A percentile compares a stretch with the other conserved stretches of the same genome.
Conservation (phyloP, 2,797 vertebrate genomes). For the Hippocampus kuda region DNA sequence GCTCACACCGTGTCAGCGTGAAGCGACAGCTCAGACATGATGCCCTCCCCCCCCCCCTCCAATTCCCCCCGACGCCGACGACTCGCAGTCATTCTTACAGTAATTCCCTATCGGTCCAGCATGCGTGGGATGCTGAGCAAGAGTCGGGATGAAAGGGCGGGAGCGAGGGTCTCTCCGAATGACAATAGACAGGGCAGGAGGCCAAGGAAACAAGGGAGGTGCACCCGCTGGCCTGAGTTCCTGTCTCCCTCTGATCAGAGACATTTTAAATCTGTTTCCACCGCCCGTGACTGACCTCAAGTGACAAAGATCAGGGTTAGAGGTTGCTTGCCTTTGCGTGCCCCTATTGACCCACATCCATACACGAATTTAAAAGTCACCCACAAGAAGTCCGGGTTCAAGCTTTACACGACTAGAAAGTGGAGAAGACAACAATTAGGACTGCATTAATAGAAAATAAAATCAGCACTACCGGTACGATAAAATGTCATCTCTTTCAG, state of each 20-base stretch:
- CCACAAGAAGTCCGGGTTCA: neutral
- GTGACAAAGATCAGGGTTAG: conserved; percentile 78
- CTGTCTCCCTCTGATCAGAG: conserved; percentile 48
- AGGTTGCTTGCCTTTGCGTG: conserved; percentile 57
- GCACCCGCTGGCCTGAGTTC: conserved; percentile 36
- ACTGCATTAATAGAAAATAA: conserved; percentile 10
- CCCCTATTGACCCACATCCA: conserved; percentile 16
- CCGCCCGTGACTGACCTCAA: conserved; percentile 68
- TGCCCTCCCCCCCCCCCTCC: conserved; percentile 1
- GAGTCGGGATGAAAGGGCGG: conserved; percentile 41
- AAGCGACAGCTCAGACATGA: conserved; percentile 58
- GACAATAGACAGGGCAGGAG: conserved; percentile 51
- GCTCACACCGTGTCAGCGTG: conserved; percentile 61
- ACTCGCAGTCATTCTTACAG: conserved; percentile 30
- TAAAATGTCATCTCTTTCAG: conserved; percentile 44
- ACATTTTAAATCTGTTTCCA: conserved; percentile 57
- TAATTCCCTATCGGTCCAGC: conserved; percentile 45
- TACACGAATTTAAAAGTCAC: conserved; percentile 3
- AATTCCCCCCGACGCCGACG: conserved; percentile 6
- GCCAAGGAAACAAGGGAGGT: conserved; percentile 42
- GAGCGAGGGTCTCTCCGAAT: conserved; percentile 33
- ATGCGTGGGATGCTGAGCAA: conserved; percentile 46
- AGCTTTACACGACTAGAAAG: neutral
- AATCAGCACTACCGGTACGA: conserved; percentile 33
- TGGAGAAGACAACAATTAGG: neutral